Evolutionary conservation across 2,888 invertebrate genomes (phyloP).

Genomic region (Heliconius charithonia): DNA sequence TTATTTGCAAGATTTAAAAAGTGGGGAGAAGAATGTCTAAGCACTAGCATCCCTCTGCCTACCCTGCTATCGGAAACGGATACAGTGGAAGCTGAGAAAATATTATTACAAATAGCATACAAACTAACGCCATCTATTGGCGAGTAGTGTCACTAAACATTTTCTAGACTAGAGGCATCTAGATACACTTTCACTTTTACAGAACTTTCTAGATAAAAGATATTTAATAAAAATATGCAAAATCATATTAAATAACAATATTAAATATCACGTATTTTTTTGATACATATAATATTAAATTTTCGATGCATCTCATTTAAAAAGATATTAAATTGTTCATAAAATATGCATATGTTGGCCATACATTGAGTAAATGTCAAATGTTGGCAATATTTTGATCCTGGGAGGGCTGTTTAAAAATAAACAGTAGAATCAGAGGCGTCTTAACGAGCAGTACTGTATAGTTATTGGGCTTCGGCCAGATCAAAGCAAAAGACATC

Average conservation of each 20-base stretch:
- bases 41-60: not conserved
- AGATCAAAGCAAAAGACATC: not conserved
- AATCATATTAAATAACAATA: not conserved
- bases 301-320: not conserved
- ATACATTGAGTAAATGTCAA: not conserved
- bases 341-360: slow-evolving; percentile 13
- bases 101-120: not conserved
- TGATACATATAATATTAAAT: not conserved
- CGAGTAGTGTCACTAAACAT: not conserved
- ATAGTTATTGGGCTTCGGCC: not conserved
- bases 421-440: not conserved
- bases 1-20: not conserved
- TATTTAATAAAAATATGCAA: not conserved
- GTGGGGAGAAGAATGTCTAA: not conserved
- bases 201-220: not conserved
- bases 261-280: not conserved
- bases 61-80: not conserved
- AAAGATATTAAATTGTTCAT: slow-evolving; percentile 1
- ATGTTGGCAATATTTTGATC: slow-evolving; percentile 10
- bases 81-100: not conserved
- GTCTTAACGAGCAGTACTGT: not conserved
- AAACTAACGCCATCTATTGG: not conserved
- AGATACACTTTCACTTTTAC: not conserved
- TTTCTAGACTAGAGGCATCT: not conserved
- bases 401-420: not conserved